A percentile compares a stretch with the other conserved stretches of the same genome.
phyloP scores from a whole-genome alignment of 2,113 vertebrate species.

The Toxostoma redivivum region DNA sequence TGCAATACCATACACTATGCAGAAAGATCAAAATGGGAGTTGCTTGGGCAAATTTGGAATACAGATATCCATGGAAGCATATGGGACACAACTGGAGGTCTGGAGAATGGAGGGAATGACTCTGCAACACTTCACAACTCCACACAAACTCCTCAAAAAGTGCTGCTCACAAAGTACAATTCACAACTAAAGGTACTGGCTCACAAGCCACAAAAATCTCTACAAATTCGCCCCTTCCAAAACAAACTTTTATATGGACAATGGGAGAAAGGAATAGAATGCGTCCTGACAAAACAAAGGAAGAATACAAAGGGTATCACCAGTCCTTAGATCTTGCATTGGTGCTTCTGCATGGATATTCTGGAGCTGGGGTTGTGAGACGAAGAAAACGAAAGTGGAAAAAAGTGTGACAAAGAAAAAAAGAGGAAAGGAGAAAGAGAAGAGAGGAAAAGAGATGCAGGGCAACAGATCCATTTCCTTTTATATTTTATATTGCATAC shows the following conservation, averaged over 20 bases:
- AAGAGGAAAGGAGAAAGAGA: not conserved
- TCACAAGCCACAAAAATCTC: not conserved
- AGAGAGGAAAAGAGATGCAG: not conserved
- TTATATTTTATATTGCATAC: not conserved
- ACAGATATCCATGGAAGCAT: not conserved
- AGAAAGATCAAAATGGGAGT: not conserved
- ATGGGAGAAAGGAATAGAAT: not conserved
- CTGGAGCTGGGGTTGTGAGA: not conserved
- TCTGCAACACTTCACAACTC: not conserved
- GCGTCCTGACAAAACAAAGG: not conserved
- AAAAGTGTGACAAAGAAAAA: not conserved
- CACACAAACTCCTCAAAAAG: not conserved
- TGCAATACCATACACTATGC: not conserved
- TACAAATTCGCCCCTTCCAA: not conserved
- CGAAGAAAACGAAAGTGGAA: not conserved
- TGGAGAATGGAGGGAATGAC: not conserved
- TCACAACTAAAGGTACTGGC: not conserved
- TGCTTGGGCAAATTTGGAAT: not conserved
- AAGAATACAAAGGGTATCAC: not conserved
- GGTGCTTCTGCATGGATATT: not conserved
- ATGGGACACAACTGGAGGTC: not conserved
- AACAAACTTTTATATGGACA: not conserved
- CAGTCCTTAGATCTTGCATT: not conserved
- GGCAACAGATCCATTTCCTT: accelerated
- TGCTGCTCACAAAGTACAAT: not conserved